Base-by-base conservation (phyloP, 2,113 vertebrate species). In the Erythrolamprus reginae region DNA sequence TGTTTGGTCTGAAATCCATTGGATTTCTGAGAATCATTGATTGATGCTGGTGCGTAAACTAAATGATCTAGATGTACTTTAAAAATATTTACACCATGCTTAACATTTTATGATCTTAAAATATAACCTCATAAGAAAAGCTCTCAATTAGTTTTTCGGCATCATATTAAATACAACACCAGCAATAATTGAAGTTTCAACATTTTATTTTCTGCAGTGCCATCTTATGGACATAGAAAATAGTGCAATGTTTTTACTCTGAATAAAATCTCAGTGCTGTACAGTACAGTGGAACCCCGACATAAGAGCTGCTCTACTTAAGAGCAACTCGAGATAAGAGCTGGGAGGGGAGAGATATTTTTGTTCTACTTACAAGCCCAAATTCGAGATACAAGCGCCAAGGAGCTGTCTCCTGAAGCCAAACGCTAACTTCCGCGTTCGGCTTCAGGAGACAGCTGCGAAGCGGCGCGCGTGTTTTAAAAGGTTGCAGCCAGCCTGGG, bases 231-330 rank as follows among this genome's bases (percentile, higher is more conserved):
- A n/a, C 58, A 0, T 0, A 17, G 0, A 33, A 3, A 56, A 1
- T 0, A 88, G 45, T 2, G 52, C 90, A n/a, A 9, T n/a, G 0
- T 0, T 90, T 8, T 0, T 10, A 3, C 28, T 6, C 42, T 87
- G 84, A 91, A 65, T 19, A 91, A 83, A 58, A n/a, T n/a, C 17
- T 82, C 21, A 26, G 28, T 2, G 28, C 38, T 82, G 12, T n/a
- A n/a, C n/a, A n/a, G n/a, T n/a, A n/a, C n/a, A n/a, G n/a, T n/a
- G n/a, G n/a, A n/a, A n/a, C n/a, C n/a, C n/a, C n/a, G n/a, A n/a
- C n/a, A n/a, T n/a, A n/a, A n/a, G n/a, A n/a, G n/a, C n/a, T n/a
- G n/a, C n/a, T n/a, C n/a, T n/a, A n/a, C n/a, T n/a, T n/a, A n/a
- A n/a, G n/a, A n/a, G n/a, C n/a, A n/a, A n/a, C n/a, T n/a, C n/a